phyloP scores from a whole-genome alignment of 2,888 invertebrate species.

The Cephus pygmeus region DNA sequence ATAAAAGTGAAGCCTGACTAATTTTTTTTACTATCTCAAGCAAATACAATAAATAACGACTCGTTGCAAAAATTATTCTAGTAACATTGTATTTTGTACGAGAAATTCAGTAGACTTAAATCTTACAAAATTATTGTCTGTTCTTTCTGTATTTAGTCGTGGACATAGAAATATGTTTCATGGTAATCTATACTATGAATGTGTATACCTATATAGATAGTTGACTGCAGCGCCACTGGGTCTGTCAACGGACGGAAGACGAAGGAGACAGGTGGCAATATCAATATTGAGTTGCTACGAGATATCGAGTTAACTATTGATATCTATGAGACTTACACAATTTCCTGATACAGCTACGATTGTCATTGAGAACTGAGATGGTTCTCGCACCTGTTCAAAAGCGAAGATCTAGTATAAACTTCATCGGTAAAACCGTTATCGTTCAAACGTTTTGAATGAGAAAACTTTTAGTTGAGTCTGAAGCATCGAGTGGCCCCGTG shows the following conservation, averaged over 20 bases:
- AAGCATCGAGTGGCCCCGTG: neutral
- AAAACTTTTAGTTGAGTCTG: neutral
- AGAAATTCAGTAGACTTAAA: neutral
- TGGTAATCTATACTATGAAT: neutral
- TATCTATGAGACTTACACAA: neutral
- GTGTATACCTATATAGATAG: neutral
- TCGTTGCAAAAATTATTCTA: neutral
- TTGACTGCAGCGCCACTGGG: neutral
- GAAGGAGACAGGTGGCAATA: neutral
- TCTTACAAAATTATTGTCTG: neutral
- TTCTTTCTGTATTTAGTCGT: neutral
- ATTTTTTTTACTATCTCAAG: neutral
- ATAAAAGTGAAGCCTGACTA: neutral
- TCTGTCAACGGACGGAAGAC: neutral
- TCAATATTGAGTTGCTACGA: neutral
- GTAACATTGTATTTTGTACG: neutral
- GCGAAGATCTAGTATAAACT: neutral
- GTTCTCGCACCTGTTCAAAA: neutral
- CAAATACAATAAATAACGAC: neutral
- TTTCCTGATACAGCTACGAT: neutral
- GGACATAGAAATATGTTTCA: neutral
- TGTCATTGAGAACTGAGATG: neutral
- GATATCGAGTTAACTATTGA: neutral
- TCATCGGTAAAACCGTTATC: neutral
- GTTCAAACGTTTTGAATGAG: neutral